Evolutionary conservation across 1,140 invertebrate genomes (phyloP).

Genomic region (Melipona quadrifasciata): DNA sequence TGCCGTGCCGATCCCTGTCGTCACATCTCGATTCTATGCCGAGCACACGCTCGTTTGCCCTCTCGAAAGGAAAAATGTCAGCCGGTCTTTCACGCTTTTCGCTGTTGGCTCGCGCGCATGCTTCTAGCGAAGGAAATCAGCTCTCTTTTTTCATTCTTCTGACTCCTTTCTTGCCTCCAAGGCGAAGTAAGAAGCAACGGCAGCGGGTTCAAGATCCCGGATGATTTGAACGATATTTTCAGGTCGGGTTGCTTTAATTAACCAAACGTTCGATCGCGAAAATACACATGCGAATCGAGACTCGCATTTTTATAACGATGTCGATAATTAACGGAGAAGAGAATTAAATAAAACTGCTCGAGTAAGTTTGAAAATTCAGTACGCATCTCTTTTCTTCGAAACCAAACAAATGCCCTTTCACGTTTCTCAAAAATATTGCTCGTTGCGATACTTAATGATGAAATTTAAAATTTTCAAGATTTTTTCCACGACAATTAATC

Average conservation of each 20-base stretch:
- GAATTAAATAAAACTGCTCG: too few relatives aligned
- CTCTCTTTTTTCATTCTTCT: too few relatives aligned
- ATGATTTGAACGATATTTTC: slow-evolving; percentile 32
- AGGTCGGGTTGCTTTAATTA: slow-evolving; percentile 23
- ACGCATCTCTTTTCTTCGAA: too few relatives aligned
- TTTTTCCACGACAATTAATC: too few relatives aligned
- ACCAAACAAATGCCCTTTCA: too few relatives aligned
- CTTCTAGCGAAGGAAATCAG: not conserved
- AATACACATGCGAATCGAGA: not conserved
- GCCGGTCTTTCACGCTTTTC: not conserved
- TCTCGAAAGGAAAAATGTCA: slow-evolving; percentile 35
- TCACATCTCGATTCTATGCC: slow-evolving; percentile 15
- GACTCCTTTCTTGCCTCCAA: not conserved
- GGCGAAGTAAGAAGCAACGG: slow-evolving; percentile 6
- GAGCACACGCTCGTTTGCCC: slow-evolving; percentile 21
- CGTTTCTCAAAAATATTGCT: too few relatives aligned
- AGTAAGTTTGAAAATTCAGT: too few relatives aligned
- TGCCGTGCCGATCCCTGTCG: not conserved
- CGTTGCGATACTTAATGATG: too few relatives aligned
- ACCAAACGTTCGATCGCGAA: too few relatives aligned
- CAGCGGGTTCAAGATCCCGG: slow-evolving; percentile 9
- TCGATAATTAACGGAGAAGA: too few relatives aligned
- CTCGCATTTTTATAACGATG: too few relatives aligned
- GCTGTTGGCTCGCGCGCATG: not conserved
- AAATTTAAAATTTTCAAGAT: too few relatives aligned